Evolutionary conservation across 2,797 vertebrate species (phyloP), one percentile per base, ranked within the genome.

Genomic region (Acanthurus lineatus): DNA sequence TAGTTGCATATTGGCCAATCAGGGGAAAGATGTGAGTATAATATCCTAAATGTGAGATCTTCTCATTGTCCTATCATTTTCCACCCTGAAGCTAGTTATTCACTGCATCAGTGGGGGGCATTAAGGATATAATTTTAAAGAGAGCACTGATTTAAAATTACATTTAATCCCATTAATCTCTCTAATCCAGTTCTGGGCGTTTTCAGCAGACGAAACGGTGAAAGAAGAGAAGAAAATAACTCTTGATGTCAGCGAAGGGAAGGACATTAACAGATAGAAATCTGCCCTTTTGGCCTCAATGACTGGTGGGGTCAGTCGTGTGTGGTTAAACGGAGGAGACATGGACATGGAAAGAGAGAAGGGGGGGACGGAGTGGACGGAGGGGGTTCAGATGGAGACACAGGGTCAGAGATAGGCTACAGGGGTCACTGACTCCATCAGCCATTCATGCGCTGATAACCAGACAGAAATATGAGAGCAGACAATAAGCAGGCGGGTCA

Each of bases 391-490:
- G 79, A 71, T 68, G 67, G 79, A 85, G 60, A 83, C 67, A 63
- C 15, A 10, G 20, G 76, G 86, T 83, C 79, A 83, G 67, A 47
- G 69, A 75, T 65, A 57, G 66, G 49, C 82, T 69, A 5, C 71
- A 53, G 74, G 79, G 89, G 84, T 91, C 86, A 70, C 68, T 49
- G 69, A 85, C 54, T 74, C 74, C 47, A 73, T 90, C 89, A 81
- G 83, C 61, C 81, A 72, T 79, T 86, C 84, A 77, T 48, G 79
- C 17, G 0, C 5, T 77, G 69, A 69, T 69, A 59, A 71, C 62
- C 80, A 79, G 48, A 77, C 67, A 83, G 87, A 90, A 84, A 93
- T 86, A 82, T 87, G 89, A 89, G 89, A 77, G 63, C 42, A n/a
- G 68, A 74, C 79, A 51, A 88, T 74, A 79, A 76, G 58, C 74